A percentile compares a stretch with the other conserved stretches of the same genome.
Evolutionary conservation across 1,140 invertebrate species (phyloP).

Genomic region (Daktulosphaira vitifoliae): DNA sequence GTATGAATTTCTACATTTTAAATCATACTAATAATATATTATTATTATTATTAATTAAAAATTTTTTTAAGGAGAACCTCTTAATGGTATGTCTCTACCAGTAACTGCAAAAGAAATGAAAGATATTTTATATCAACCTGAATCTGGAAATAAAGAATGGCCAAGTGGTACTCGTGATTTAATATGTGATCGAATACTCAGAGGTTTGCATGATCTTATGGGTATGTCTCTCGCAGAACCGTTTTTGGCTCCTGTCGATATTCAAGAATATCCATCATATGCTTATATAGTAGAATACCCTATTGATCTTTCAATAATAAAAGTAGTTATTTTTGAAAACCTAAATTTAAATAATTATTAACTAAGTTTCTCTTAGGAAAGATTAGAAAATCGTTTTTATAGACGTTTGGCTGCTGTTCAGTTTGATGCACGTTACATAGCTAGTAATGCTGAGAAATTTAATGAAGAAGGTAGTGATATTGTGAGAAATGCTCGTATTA

Average conservation of each 20-base stretch:
- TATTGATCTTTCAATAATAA: constrained; percentile 89
- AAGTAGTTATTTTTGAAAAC: too few relatives aligned
- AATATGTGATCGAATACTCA: constrained; percentile 64
- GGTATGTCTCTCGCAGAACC: constrained; percentile 80
- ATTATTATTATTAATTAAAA: too few relatives aligned
- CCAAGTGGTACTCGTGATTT: constrained; percentile 62
- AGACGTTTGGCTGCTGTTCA: constrained; percentile 80
- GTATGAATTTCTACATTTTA: constrained; percentile 43
- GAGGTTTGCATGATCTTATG: constrained; percentile 75
- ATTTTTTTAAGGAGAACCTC: constrained; percentile 32
- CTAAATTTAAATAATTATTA: background rate
- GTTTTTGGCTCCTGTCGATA: constrained; percentile 87
- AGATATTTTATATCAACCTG: constrained; percentile 70
- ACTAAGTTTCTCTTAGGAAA: constrained; percentile 39
- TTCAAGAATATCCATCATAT: constrained; percentile 83
- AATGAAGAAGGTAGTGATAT: constrained; percentile 82
- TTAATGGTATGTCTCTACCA: constrained; percentile 55
- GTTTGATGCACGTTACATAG: constrained; percentile 88
- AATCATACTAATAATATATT: too few relatives aligned
- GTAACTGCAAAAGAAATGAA: constrained; percentile 76
- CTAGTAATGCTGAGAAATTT: constrained; percentile 86
- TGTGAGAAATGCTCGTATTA: constrained; percentile 79
- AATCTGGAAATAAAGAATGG: constrained; percentile 66
- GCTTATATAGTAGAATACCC: constrained; percentile 86
- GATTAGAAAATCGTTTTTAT: constrained; percentile 86